Base-by-base conservation (phyloP, 2,797 vertebrate species). In the Cygnus olor region DNA sequence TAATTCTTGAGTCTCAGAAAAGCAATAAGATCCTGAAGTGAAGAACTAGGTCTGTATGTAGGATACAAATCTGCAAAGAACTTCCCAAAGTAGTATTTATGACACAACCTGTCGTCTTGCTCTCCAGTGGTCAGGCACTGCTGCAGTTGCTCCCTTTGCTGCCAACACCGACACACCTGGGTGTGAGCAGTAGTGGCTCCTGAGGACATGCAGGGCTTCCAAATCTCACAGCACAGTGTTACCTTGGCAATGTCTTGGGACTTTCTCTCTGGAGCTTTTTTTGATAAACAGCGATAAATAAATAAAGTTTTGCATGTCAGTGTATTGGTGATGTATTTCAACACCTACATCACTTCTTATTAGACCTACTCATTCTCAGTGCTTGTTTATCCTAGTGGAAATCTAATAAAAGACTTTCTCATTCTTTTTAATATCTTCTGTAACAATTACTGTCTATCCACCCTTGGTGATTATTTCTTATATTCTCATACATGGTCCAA, bases 111-210 rank as follows among this genome's bases (percentile, higher is more conserved):
- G 9, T 25, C 38, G 8, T 9, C 3, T 0, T 34, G 44, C 30
- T 14, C 44, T 42, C 22, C 7, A 13, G 15, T 0, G 20, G 11
- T 22, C 2, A 5, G 34, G 38, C 19, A 38, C 2, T 10, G 49
- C 22, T 27, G 10, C 4, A n/a, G 51, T 3, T 14, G 6, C 10
- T 65, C 9, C 21, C 65, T 40, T 24, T 22, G 6, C 19, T 61
- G 28, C 60, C 22, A 30, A 20, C 21, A 19, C 11, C 5, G 14
- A 17, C 47, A 25, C 36, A 40, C 11, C 38, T 7, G 3, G 8
- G 5, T 4, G 12, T 14, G 8, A 54, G 10, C 5, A 12, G 30
- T 1, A 42, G 42, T 2, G 7, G 53, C 83, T 83, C 19, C 9
- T 15, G 42, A 17, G 38, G 30, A 24, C 30, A 21, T 0, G 12